phyloP scores from a whole-genome alignment of 2,888 invertebrate species.

The Aphrophora alni region DNA sequence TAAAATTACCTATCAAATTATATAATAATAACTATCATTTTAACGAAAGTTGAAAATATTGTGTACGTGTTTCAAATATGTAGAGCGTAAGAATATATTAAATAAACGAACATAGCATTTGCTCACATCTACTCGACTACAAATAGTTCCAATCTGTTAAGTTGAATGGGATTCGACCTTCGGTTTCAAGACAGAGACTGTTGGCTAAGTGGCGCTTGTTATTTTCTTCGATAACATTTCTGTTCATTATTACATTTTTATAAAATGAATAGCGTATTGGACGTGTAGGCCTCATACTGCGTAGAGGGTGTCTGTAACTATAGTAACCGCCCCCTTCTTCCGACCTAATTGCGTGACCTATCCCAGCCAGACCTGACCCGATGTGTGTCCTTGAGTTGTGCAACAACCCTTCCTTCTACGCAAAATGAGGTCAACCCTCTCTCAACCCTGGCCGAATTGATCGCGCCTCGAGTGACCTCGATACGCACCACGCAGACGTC shows the following conservation, averaged over 20 bases:
- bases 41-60: too few relatives aligned
- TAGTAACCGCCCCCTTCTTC: neutral
- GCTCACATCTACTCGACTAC: neutral
- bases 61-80: too few relatives aligned
- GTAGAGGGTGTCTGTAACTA: neutral
- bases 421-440: neutral
- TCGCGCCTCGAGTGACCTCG: neutral
- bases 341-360: neutral
- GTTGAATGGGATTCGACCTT: neutral
- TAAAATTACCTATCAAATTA: too few relatives aligned
- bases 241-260: too few relatives aligned
- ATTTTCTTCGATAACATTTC: too few relatives aligned
- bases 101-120: too few relatives aligned
- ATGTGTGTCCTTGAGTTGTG: neutral
- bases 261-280: too few relatives aligned
- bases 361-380: slow-evolving; percentile 5
- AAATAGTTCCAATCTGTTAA: neutral
- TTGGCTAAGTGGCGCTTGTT: neutral
- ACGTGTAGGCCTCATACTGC: neutral
- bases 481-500: neutral
- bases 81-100: too few relatives aligned
- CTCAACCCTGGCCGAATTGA: neutral
- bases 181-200: neutral
- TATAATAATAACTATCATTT: too few relatives aligned
- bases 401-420: slow-evolving; percentile 6